Evolutionary conservation across 1,140 invertebrate genomes (phyloP).

Genomic region (Andrena cerasifolii): DNA sequence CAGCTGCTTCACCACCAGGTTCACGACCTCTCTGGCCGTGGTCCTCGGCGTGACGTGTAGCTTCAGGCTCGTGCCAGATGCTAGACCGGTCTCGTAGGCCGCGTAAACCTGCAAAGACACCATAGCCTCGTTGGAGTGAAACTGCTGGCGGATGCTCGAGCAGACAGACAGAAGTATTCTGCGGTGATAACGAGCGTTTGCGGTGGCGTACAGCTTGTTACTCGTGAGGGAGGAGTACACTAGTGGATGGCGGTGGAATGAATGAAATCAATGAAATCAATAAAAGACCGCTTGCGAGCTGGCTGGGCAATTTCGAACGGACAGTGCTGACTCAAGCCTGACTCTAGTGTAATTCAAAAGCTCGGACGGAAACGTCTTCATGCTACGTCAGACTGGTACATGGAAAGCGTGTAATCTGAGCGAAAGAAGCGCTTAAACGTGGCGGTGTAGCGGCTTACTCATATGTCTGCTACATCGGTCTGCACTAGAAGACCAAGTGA

Average conservation of each 20-base stretch:
- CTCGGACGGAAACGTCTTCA: conserved; percentile 27
- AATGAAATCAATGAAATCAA: neutral
- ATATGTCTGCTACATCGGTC: conserved; percentile 64
- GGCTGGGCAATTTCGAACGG: neutral
- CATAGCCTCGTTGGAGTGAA: neutral
- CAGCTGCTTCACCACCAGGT: conserved; percentile 95
- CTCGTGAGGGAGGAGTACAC: conserved; percentile 10
- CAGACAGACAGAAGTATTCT: conserved; percentile 14
- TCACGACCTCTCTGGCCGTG: conserved; percentile 95
- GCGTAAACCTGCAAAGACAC: conserved; percentile 89
- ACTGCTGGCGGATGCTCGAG: too few species aligned
- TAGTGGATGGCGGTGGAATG: neutral
- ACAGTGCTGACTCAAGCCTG: too few species aligned
- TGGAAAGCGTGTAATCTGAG: conserved; percentile 48
- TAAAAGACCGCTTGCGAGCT: neutral
- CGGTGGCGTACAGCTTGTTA: conserved; percentile 36
- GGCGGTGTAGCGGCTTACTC: conserved; percentile 63
- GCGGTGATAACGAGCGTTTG: conserved; percentile 24
- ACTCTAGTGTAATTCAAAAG: conserved; percentile 18
- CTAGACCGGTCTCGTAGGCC: conserved; percentile 96
- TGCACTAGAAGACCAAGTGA: conserved; percentile 67
- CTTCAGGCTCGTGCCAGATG: conserved; percentile 95
- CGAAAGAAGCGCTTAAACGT: conserved; percentile 57
- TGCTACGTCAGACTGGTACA: conserved; percentile 40
- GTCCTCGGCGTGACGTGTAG: conserved; percentile 95